Evolutionary conservation across 2,888 invertebrate genomes (phyloP).

Genomic region (Ecdyonurus torrentis): DNA sequence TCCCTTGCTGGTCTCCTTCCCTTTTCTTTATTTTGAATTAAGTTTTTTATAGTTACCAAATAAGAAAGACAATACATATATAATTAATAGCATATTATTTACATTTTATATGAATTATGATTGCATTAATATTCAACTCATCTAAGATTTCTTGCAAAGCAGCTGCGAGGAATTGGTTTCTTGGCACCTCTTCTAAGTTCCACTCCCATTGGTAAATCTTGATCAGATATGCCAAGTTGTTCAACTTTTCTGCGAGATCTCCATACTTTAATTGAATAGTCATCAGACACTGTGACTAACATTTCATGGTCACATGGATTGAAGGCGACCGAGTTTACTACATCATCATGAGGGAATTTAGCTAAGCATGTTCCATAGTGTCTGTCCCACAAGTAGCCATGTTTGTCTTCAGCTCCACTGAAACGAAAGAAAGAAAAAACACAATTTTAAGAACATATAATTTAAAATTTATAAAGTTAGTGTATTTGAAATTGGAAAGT

Average conservation of each 20-base stretch:
- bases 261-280: constrained; percentile 37
- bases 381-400: constrained; percentile 71
- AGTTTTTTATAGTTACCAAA: background rate
- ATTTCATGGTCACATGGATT: constrained; percentile 65
- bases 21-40: too few relatives aligned
- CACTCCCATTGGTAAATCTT: background rate
- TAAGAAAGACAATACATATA: background rate
- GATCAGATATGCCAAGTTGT: background rate
- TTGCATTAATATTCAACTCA: background rate
- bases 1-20: too few relatives aligned
- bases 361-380: constrained; percentile 63
- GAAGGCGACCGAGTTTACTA: constrained; percentile 73
- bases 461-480: too few relatives aligned
- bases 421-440: constrained; percentile 16
- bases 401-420: constrained; percentile 70
- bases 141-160: background rate
- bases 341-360: constrained; percentile 57
- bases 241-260: background rate
- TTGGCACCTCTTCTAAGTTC: background rate
- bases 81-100: too few relatives aligned
- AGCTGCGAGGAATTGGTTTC: background rate
- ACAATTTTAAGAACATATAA: too few relatives aligned
- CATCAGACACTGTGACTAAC: constrained; percentile 69
- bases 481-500: too few relatives aligned
- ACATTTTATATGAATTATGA: too few relatives aligned